Evolutionary conservation across 2,888 invertebrate genomes (phyloP).

Genomic region (Acanthococcus lagerstroemiae): DNA sequence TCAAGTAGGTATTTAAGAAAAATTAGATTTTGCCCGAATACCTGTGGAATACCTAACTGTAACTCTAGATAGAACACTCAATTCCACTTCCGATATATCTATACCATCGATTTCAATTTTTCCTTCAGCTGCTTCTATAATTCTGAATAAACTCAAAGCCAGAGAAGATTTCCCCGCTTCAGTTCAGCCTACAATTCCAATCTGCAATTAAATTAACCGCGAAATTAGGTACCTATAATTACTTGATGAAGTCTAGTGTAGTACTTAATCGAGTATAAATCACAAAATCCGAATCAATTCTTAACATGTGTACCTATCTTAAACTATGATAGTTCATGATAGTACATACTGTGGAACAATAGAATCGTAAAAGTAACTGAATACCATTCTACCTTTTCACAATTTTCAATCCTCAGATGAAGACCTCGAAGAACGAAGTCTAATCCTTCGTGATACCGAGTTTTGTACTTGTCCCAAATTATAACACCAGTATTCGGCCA

Average conservation of each 20-base stretch:
- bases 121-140: conserved; percentile 74
- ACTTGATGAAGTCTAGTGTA: too few species aligned
- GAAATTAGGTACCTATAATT: too few species aligned
- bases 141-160: conserved; percentile 76
- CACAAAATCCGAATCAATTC: too few species aligned
- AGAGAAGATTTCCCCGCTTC: conserved; percentile 88
- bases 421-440: conserved; percentile 32
- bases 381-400: too few species aligned
- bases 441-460: conserved; percentile 32
- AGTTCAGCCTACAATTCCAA: conserved; percentile 82
- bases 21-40: too few species aligned
- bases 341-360: too few species aligned
- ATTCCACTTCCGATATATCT: conserved; percentile 68
- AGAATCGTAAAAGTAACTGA: too few species aligned
- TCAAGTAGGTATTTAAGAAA: too few species aligned
- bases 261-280: too few species aligned
- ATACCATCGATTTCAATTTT: conserved; percentile 73
- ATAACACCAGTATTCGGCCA: conserved; percentile 81
- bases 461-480: conserved; percentile 50
- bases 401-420: conserved; percentile 25
- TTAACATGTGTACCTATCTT: too few species aligned
- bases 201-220: too few species aligned
- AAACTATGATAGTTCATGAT: too few species aligned
- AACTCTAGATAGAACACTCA: conserved; percentile 64
- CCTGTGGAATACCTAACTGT: conserved; percentile 47